Conservation (phyloP, 2,797 vertebrate genomes). For the Clarias platycephalus region DNA sequence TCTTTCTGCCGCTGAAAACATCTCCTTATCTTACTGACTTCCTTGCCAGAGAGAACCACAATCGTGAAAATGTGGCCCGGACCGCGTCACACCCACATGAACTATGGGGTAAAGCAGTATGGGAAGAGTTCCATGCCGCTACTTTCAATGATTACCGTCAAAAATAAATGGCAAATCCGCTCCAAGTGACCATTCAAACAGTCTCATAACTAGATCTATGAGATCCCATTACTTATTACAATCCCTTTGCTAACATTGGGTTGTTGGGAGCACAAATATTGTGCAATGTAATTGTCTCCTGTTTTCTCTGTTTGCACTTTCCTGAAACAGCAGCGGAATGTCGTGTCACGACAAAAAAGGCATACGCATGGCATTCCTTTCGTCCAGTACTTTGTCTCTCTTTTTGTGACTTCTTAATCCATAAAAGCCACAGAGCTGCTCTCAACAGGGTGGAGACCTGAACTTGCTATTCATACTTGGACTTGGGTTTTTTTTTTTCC, state of each 20-base stretch:
- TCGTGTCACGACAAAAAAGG: too few species aligned
- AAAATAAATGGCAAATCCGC: background rate
- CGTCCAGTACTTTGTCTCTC: background rate
- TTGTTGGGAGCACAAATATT: background rate
- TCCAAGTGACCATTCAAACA: background rate
- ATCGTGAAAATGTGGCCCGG: background rate
- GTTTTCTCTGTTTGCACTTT: background rate
- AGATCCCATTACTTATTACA: background rate
- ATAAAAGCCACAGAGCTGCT: background rate
- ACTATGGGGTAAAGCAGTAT: background rate
- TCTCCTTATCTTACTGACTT: constrained; percentile 22
- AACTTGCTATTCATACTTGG: background rate
- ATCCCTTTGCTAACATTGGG: background rate
- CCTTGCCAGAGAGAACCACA: background rate
- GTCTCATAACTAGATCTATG: background rate
- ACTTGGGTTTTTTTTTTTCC: background rate
- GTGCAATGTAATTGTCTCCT: too few species aligned
- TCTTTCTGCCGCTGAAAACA: constrained; percentile 4
- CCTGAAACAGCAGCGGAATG: background rate
- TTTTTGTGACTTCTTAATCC: background rate
- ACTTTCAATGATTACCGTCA: background rate
- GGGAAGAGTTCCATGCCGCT: too few species aligned
- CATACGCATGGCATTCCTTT: background rate
- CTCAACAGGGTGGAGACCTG: background rate
- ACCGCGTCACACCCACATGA: background rate